These are phyloP conservation scores for Noctilio leporinus DNA, from an alignment of 2,113 vertebrate genomes.

Conservation along the genomic window DNA sequence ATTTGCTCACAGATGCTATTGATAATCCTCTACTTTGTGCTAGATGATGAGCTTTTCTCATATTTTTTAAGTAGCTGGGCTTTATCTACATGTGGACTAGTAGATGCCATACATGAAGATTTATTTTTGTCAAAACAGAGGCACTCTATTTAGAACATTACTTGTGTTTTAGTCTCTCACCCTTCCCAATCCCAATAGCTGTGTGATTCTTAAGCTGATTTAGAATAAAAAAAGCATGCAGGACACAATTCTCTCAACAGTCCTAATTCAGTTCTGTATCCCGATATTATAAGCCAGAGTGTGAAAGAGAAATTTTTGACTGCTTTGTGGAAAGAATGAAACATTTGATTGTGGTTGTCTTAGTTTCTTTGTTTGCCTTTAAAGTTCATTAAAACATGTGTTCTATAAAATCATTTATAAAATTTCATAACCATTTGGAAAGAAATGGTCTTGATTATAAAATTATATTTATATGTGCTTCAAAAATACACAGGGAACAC, in stretches of 20 bases:
- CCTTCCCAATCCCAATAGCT: background rate
- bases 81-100: background rate
- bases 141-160: background rate
- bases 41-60: background rate
- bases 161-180: background rate
- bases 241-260: background rate
- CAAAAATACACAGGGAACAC: background rate
- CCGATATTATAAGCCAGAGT: background rate
- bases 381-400: background rate
- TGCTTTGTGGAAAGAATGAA: background rate
- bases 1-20: background rate
- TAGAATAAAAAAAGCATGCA: background rate
- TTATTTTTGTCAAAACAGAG: background rate
- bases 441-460: background rate
- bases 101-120: background rate
- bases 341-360: background rate
- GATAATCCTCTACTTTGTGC: background rate
- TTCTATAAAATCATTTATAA: background rate
- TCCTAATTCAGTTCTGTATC: background rate
- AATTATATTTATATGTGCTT: background rate
- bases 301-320: background rate
- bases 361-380: background rate
- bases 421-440: background rate
- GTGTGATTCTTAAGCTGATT: background rate
- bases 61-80: background rate